Evolutionary conservation across 1,140 invertebrate genomes (phyloP).

Genomic region (Kradibia gibbosae): DNA sequence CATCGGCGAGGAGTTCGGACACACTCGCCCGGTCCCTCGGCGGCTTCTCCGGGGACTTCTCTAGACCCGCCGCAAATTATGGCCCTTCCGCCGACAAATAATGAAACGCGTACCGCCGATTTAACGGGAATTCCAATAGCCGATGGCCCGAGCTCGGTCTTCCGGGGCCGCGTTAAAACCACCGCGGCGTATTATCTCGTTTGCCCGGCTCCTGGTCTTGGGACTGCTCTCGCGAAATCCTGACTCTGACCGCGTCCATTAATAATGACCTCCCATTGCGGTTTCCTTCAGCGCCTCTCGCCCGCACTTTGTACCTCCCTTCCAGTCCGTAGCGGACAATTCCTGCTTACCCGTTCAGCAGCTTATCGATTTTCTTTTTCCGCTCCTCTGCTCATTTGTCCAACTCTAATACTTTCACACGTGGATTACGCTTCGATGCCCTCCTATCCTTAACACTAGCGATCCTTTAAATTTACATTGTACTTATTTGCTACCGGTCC

Average conservation of each 20-base stretch:
- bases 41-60: background rate
- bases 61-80: background rate
- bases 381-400: background rate
- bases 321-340: background rate
- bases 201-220: background rate
- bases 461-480: too few relatives aligned
- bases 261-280: background rate
- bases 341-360: background rate
- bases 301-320: background rate
- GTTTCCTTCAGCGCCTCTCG: background rate
- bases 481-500: too few relatives aligned
- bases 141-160: background rate
- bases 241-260: background rate
- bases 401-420: background rate
- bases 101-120: conserved; percentile 6
- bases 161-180: too few relatives aligned
- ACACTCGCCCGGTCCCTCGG: background rate
- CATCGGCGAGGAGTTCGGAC: background rate
- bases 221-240: background rate
- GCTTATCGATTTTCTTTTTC: background rate
- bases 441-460: too few relatives aligned
- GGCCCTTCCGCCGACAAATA: background rate
- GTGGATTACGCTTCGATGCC: too few relatives aligned
- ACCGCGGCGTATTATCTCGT: background rate
- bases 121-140: background rate